Base-by-base conservation (phyloP, 1,140 invertebrate species). In the Papilio aristodemus region DNA sequence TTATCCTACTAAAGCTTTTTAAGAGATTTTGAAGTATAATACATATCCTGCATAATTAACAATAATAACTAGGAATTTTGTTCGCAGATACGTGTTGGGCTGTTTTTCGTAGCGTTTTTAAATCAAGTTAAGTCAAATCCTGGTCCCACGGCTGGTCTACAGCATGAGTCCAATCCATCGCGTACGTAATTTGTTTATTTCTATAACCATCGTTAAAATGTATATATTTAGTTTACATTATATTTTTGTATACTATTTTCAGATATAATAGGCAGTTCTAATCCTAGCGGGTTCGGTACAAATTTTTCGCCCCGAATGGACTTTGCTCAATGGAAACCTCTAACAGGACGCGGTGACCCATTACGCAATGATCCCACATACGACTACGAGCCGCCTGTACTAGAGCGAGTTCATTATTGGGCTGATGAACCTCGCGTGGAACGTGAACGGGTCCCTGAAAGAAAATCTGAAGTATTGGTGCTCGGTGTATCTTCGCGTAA, bases 311-410 rank as follows among this genome's bases (percentile, higher is more conserved):
- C 95, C 0, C 90, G 94, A 19, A 95, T 95, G 93, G 94, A 95
- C 73, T 95, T 95, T 79, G 93, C 93, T 60, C 95, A 96, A 83
- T 96, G 95, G 95, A 95, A 94, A 68, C 95, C 95, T 1, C 78
- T 95, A 43, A 91, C 93, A 32, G 95, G 95, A 7, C 93, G 94
- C 39, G 95, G 95, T 1, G 95, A 96, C 85, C 95, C 95, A 0
- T 78, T 96, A 22, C 95, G 95, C 74, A 96, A 96, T 77, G 95
- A 96, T 84, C 95, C 95, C 0, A 96, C 95, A 2, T 96, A 95
- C 77, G 95, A 96, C 77, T 96, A 96, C 79, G 95, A 95, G 19
- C 95, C 95, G 1, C 95, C 95, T 3, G 93, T 95, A 4, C 81
- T 96, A 32, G 95, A 96, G 36, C 89, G 93, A 17, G 95, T 96